These are phyloP conservation scores for Xylophagus ater DNA, from an alignment of 2,888 invertebrate genomes.

Conservation along the genomic window DNA sequence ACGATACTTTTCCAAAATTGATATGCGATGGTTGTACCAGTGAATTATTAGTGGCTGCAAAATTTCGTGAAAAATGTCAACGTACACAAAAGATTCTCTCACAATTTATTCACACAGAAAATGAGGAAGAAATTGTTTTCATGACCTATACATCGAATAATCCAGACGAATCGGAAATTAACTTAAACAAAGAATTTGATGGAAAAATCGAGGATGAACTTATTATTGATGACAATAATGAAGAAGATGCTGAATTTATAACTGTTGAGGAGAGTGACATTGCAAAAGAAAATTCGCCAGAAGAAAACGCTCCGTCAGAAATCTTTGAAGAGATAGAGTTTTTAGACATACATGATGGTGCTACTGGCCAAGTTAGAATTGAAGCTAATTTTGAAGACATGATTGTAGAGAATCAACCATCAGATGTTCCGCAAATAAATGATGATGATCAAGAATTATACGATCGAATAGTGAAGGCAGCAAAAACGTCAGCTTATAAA, in stretches of 20 bases:
- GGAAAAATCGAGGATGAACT: too few relatives aligned
- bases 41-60: conserved; percentile 29
- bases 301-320: background rate
- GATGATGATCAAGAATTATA: too few relatives aligned
- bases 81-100: conserved; percentile 11
- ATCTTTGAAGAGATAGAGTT: conserved; percentile 6
- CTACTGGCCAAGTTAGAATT: background rate
- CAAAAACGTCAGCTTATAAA: too few relatives aligned
- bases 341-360: conserved; percentile 7
- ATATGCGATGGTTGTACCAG: conserved; percentile 33
- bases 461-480: too few relatives aligned
- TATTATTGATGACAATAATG: too few relatives aligned
- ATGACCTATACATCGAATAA: conserved; percentile 10
- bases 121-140: conserved; percentile 2
- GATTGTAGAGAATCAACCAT: background rate
- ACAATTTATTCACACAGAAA: background rate
- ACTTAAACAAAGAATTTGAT: conserved; percentile 7
- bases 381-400: conserved; percentile 6
- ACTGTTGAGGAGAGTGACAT: background rate
- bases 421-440: background rate
- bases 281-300: background rate
- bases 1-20: conserved; percentile 28
- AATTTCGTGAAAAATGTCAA: background rate
- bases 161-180: conserved; percentile 8
- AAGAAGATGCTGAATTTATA: background rate